Evolutionary conservation across 2,113 vertebrate species (phyloP), one percentile per base, ranked within the genome.

Genomic region (Crypturellus undulatus): DNA sequence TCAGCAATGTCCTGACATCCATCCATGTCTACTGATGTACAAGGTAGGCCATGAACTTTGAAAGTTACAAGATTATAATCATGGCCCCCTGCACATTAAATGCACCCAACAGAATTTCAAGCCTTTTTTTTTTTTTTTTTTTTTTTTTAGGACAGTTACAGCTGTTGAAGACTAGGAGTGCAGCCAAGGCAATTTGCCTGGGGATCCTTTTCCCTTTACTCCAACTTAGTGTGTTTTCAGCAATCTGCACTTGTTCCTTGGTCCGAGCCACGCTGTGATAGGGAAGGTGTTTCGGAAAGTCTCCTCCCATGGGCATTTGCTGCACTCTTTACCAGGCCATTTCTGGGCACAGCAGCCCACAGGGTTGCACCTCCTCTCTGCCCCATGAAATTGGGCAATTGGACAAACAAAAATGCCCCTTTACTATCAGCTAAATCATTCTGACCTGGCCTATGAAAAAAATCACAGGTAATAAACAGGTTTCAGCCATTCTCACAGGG

Each of bases 21-120:
- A 1, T 45, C 43, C 15, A 6, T 51, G 12, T 26, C 6, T 1
- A 17, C 5, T 26, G 42, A 83, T 65, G 69, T 75, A 20, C 0
- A 1, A 59, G 65, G 17, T 3, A 56, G 32, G 20, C 32, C 58
- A 15, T 79, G n/a, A 92, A 22, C 81, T 69, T 19, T 69, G 40
- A 54, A 59, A 67, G 8, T 12, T 28, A 24, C 4, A 11, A 13
- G 17, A 79, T 89, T 54, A 30, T 56, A 47, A 4, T 1, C 42
- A 43, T 14, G 67, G 13, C 56, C 62, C 47, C 12, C 71, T 1
- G 1, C 8, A 18, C n/a, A 80, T 42, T 58, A 65, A 24, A 87
- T 32, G 52, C 15, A 17, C 60, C 22, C 87, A 58, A 60, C 9
- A 2, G 1, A 25, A 26, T 40, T 89, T 84, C 69, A 84, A 91